Base-by-base conservation (phyloP, 2,113 vertebrate genomes). In the Podocnemis expansa region DNA sequence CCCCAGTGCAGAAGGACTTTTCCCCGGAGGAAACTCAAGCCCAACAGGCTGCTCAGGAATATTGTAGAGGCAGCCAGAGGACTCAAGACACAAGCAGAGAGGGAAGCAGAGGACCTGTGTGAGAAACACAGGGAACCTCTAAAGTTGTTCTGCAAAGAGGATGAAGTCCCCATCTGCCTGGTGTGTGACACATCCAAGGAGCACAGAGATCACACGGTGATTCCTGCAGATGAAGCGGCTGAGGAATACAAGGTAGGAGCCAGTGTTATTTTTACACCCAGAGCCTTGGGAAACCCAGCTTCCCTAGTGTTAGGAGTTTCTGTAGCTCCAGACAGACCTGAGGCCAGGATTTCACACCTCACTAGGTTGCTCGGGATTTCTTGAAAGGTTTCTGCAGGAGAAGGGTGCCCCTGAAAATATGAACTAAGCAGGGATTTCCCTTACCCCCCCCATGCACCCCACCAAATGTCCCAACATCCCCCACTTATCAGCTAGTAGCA, bases 1-100 rank as follows among this genome's bases (percentile, higher is more conserved):
- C 98, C 97, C 2, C 94, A 97, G 75, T 98, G 98, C 87, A 91
- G 97, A 24, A 90, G 97, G 79, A 94, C 93, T 19, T 97, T 96
- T 41, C 95, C 89, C 25, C 95, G 94, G 80, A 63, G 82, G 6
- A 82, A 83, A 10, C 60, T 84, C 55, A 54, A 38, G 24, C 49
- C 56, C 1, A 90, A 90, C 27, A 31, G 82, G 75, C 49, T 54
- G 2, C 49, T 90, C 11, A 73, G 16, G 5, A 63, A 19, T 63
- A 8, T 63, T n/a, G 60, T n/a, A 8, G 60, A n/a, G n/a, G 60
- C 60, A 63, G 60, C 60, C 31, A 63, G 31, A n/a, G 31, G 16
- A 34, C 60, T 63, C 31, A n/a, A 14, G 6, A 4, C 19, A 16
- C 14, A 8, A 2, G 4, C 60, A 63, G 31, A 3, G 60, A 63